Percentiles rank a stretch among this genome's conserved stretches.
Conservation (phyloP, 2,797 vertebrate genomes). For the Chelidonichthys spinosus region DNA sequence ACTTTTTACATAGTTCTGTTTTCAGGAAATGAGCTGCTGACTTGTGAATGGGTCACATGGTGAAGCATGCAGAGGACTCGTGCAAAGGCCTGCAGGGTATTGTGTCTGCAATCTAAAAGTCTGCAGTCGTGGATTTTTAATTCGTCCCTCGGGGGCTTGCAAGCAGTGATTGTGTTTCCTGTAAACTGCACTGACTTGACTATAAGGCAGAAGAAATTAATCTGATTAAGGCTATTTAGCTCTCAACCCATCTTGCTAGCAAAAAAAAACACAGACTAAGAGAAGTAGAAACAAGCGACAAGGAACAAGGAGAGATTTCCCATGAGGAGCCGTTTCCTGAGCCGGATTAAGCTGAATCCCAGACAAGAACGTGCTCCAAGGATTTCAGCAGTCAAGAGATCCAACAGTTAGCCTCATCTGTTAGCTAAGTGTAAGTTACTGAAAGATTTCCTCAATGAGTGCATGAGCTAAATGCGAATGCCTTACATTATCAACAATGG, state of each 20-base stretch:
- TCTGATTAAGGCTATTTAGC: conserved; percentile 35
- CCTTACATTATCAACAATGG: conserved; percentile 91
- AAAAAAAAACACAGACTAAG: conserved; percentile 14
- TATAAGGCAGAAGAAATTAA: conserved; percentile 48
- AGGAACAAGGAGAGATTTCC: conserved; percentile 52
- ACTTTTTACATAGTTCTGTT: neutral
- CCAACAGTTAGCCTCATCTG: conserved; percentile 14
- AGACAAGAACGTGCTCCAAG: conserved; percentile 48
- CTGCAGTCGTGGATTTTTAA: conserved; percentile 40
- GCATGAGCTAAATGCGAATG: conserved; percentile 12
- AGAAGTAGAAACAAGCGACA: conserved; percentile 26
- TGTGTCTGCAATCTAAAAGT: conserved; percentile 42
- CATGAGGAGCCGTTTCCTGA: conserved; percentile 68
- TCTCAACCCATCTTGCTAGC: conserved; percentile 15
- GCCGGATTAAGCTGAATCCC: conserved; percentile 62
- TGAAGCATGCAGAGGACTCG: conserved; percentile 20
- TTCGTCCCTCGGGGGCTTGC: conserved; percentile 21
- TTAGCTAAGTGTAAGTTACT: conserved; percentile 4
- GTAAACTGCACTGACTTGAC: conserved; percentile 38
- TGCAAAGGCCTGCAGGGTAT: conserved; percentile 16
- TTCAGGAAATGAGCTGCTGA: neutral
- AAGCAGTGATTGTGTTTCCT: conserved; percentile 44
- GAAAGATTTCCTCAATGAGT: neutral
- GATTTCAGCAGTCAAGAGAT: conserved; percentile 32
- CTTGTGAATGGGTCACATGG: conserved; percentile 14